Evolutionary conservation across 2,797 vertebrate species (phyloP).

Genomic region (Onychomys leucogaster): DNA sequence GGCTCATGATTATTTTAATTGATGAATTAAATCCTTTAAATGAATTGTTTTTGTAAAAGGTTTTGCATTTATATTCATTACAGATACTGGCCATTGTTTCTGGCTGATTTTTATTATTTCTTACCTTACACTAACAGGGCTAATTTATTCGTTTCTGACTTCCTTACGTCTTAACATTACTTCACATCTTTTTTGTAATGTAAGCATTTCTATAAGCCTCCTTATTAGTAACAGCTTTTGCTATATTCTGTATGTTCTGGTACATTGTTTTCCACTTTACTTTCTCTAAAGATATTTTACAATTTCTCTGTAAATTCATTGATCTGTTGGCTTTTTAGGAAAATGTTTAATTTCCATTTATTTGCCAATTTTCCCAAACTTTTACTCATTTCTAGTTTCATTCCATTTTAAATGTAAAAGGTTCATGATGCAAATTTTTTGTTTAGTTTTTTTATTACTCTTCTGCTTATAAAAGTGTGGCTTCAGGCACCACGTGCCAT

Average conservation of each 20-base stretch:
- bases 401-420: neutral
- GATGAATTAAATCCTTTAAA: neutral
- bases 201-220: neutral
- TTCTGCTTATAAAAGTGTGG: neutral
- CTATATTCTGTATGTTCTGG: neutral
- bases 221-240: neutral
- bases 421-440: neutral
- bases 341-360: neutral
- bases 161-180: neutral
- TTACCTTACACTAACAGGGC: neutral
- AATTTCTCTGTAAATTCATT: slow-evolving; percentile 15
- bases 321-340: neutral
- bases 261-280: neutral
- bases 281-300: neutral
- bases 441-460: neutral
- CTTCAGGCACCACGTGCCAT: neutral
- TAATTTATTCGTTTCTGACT: neutral
- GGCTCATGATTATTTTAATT: neutral
- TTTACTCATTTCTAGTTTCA: slow-evolving; percentile 28
- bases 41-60: neutral
- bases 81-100: neutral
- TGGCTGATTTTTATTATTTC: neutral
- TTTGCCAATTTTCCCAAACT: neutral
- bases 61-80: neutral
- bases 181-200: neutral